A percentile compares a stretch with the other conserved stretches of the same genome.
phyloP scores from a whole-genome alignment of 92 coral and sea anemone species.

The Paramuricea clavata region DNA sequence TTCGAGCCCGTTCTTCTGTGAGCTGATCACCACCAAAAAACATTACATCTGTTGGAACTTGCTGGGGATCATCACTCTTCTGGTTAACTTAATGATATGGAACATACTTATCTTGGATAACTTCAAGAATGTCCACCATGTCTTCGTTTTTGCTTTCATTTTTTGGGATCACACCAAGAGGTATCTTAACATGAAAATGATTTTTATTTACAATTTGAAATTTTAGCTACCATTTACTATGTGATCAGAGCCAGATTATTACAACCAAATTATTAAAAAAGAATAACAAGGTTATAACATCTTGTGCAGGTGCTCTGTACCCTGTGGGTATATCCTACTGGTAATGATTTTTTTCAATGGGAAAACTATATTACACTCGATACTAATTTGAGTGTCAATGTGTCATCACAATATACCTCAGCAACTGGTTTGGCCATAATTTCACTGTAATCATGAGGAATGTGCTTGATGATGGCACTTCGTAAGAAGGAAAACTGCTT shows the following conservation, averaged over 20 bases:
- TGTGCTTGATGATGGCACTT: constrained; percentile 63
- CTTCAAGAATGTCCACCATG: constrained; percentile 24
- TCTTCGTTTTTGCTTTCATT: constrained; percentile 21
- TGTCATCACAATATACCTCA: constrained; percentile 67
- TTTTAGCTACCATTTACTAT: too few species aligned
- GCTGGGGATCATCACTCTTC: neutral
- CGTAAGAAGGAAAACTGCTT: constrained; percentile 44
- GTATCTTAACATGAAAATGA: neutral
- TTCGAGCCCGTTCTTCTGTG: constrained; percentile 18
- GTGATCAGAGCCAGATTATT: too few species aligned
- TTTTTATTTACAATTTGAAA: neutral
- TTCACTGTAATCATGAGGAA: constrained; percentile 71
- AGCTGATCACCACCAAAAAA: constrained; percentile 24
- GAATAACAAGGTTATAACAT: too few species aligned
- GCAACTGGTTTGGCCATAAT: constrained; percentile 53
- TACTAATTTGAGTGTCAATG: too few species aligned
- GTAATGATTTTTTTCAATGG: too few species aligned
- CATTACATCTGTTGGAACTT: constrained; percentile 1
- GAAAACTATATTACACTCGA: too few species aligned
- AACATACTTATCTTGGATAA: constrained; percentile 11
- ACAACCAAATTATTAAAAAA: too few species aligned
- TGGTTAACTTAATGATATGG: neutral
- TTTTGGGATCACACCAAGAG: constrained; percentile 12
- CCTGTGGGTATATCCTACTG: too few species aligned
- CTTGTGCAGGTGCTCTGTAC: too few species aligned